A percentile compares a stretch with the other conserved stretches of the same genome.
phyloP scores from a whole-genome alignment of 37 sponge, comb jelly and placozoan species.

The Spongia lamella region DNA sequence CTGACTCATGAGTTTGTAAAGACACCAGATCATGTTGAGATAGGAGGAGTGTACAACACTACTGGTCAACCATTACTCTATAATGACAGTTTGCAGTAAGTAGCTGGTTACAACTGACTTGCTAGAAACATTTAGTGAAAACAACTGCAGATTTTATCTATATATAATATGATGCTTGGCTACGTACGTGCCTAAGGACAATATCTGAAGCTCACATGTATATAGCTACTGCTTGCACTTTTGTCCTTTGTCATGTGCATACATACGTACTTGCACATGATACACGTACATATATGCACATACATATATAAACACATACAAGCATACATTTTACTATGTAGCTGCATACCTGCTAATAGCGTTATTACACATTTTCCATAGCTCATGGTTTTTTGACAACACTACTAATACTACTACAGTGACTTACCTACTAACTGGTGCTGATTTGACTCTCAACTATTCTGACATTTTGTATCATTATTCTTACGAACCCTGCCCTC shows the following conservation, averaged over 20 bases:
- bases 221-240: neutral
- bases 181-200: neutral
- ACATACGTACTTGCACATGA: neutral
- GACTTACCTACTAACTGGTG: conserved; percentile 74
- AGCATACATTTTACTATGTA: neutral
- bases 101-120: too few relatives aligned
- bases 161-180: neutral
- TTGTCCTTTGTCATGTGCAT: neutral
- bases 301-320: too few relatives aligned
- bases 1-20: conserved; percentile 60
- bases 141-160: neutral
- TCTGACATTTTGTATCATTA: conserved; percentile 45
- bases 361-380: conserved; percentile 12
- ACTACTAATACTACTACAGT: conserved; percentile 32
- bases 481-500: conserved; percentile 71
- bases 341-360: too few relatives aligned
- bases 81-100: too few relatives aligned
- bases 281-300: neutral
- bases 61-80: conserved; percentile 3
- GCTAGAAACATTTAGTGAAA: neutral
- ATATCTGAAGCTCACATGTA: too few relatives aligned
- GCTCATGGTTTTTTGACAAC: conserved; percentile 81
- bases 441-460: conserved; percentile 15
- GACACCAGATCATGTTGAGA: conserved; percentile 56
- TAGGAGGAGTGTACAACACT: conserved; percentile 50